Evolutionary conservation across 2,113 vertebrate species (phyloP).

Genomic region (Bubalus kerabau): DNA sequence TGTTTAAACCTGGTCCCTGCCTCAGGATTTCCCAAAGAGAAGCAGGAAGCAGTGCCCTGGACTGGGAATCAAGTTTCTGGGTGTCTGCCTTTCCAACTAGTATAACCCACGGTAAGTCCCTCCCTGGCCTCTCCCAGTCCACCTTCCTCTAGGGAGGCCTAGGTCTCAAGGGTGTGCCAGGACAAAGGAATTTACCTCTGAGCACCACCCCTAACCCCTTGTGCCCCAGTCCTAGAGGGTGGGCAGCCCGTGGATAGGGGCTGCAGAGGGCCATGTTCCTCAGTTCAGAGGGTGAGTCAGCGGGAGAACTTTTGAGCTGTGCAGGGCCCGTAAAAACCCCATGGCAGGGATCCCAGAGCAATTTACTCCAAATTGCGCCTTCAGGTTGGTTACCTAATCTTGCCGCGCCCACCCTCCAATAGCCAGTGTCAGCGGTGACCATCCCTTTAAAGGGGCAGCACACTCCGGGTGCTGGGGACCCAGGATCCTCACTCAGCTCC

Average conservation of each 20-base stretch:
- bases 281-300: constrained; percentile 68
- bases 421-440: constrained; percentile 14
- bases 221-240: background rate
- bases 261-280: constrained; percentile 45
- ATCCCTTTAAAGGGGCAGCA: constrained; percentile 68
- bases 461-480: background rate
- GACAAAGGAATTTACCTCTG: constrained; percentile 32
- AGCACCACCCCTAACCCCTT: background rate
- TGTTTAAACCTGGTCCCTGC: constrained; percentile 12
- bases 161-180: background rate
- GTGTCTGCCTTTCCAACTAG: background rate
- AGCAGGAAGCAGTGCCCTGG: constrained; percentile 46
- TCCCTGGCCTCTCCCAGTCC: background rate
- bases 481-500: background rate
- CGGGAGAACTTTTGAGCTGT: constrained; percentile 44
- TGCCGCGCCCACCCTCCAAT: constrained; percentile 65
- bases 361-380: constrained; percentile 78
- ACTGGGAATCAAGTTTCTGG: background rate
- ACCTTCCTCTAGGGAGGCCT: background rate
- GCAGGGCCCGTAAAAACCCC: constrained; percentile 70
- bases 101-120: background rate
- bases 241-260: background rate
- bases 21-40: constrained; percentile 33
- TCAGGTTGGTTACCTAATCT: constrained; percentile 78
- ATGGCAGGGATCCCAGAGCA: constrained; percentile 80